These are phyloP conservation scores for Etheostoma perlongum DNA, from an alignment of 2,797 vertebrate genomes.

Conservation along the genomic window DNA sequence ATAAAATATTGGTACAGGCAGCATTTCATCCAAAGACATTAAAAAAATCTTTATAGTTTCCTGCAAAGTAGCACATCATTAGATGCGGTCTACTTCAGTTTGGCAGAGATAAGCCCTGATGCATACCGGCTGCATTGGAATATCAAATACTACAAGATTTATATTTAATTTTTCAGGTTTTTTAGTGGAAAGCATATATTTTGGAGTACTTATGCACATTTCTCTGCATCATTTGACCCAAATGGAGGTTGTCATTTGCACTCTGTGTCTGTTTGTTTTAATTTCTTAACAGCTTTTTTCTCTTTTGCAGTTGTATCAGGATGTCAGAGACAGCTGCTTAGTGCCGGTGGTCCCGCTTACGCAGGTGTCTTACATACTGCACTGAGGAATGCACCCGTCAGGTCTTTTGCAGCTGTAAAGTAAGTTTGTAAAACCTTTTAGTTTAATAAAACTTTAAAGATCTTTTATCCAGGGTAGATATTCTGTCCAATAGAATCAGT, in stretches of 20 bases:
- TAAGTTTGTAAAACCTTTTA: constrained; percentile 56
- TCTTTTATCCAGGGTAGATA: not conserved
- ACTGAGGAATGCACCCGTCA: constrained; percentile 50
- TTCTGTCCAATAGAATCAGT: not conserved
- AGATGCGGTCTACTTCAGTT: not conserved
- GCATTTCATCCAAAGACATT: not conserved
- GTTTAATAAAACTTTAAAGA: not conserved
- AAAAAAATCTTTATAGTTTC: not conserved
- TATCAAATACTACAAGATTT: not conserved
- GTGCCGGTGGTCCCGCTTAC: constrained; percentile 18
- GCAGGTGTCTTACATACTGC: constrained; percentile 11
- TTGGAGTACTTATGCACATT: not conserved
- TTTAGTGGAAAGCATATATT: too few relatives aligned
- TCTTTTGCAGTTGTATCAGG: constrained; percentile 71
- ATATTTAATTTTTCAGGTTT: not conserved
- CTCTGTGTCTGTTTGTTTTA: not conserved
- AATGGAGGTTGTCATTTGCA: too few relatives aligned
- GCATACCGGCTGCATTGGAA: not conserved
- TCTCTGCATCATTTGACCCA: not conserved
- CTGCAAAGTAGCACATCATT: not conserved
- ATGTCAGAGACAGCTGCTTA: constrained; percentile 75
- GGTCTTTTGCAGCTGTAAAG: constrained; percentile 78
- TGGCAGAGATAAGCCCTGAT: not conserved
- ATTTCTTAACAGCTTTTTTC: not conserved
- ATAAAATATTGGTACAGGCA: not conserved